Evolutionary conservation across 2,888 invertebrate species (phyloP).

Genomic region (Cecidostiba fungosa): DNA sequence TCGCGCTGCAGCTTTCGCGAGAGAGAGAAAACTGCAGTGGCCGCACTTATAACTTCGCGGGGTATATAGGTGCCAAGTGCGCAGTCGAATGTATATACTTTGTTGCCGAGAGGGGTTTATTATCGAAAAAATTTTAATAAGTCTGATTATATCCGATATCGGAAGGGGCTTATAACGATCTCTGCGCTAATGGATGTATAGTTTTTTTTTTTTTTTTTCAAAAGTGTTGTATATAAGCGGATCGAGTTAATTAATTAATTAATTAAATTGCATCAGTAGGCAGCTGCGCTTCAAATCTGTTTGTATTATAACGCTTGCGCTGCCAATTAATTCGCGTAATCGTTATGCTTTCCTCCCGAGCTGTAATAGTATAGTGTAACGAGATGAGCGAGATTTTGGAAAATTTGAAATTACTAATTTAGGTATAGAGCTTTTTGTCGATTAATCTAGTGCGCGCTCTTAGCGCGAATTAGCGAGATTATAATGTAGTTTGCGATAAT

Average conservation of each 20-base stretch:
- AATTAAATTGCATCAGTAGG: slow-evolving; percentile 41
- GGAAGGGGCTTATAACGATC: not conserved
- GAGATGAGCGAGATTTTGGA: too few relatives aligned
- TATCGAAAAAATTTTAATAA: too few relatives aligned
- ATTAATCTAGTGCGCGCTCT: not conserved
- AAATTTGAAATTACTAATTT: too few relatives aligned
- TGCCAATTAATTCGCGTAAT: slow-evolving; percentile 36
- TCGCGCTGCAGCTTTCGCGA: not conserved
- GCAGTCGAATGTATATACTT: not conserved
- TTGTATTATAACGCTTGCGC: not conserved
- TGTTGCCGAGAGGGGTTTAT: too few relatives aligned
- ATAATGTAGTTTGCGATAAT: not conserved
- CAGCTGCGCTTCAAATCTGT: not conserved
- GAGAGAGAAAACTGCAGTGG: not conserved
- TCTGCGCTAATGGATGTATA: not conserved
- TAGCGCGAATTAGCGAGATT: not conserved
- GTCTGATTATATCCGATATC: too few relatives aligned
- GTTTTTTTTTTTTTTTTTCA: not conserved
- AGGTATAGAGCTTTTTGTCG: not conserved
- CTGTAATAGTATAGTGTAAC: not conserved
- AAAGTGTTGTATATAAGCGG: not conserved
- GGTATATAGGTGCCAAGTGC: slow-evolving; percentile 47
- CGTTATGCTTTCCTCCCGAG: not conserved
- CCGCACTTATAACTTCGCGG: not conserved
- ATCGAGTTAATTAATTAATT: slow-evolving; percentile 46